Evolutionary conservation across 1,140 invertebrate genomes (phyloP).

Genomic region (Achroia grisella): DNA sequence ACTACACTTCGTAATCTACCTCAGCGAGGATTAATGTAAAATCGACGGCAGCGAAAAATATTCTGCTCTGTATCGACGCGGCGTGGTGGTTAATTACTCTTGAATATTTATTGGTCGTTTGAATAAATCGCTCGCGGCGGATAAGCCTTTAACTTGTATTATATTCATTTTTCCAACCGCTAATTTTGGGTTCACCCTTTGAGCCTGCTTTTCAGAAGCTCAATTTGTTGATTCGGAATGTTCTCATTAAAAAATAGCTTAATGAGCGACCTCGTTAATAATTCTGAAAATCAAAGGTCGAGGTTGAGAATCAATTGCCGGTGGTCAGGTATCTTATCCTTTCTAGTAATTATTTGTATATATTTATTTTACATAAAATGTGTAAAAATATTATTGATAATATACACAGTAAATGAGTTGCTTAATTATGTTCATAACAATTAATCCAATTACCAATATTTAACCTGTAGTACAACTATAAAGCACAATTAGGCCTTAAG

Average conservation of each 20-base stretch:
- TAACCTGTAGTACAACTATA: too few species aligned
- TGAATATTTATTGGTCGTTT: slow-evolving; percentile 70
- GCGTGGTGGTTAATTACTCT: slow-evolving; percentile 59
- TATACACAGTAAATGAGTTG: too few species aligned
- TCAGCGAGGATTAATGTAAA: slow-evolving; percentile 45
- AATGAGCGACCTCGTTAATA: slow-evolving; percentile 8
- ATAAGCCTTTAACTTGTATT: slow-evolving; percentile 54
- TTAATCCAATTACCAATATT: too few species aligned
- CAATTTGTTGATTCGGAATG: slow-evolving; percentile 9
- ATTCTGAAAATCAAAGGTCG: slow-evolving; percentile 8
- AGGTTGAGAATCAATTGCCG: slow-evolving; percentile 7
- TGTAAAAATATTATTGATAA: too few species aligned
- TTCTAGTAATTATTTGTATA: too few species aligned
- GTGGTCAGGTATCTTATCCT: neutral
- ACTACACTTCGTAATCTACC: slow-evolving; percentile 45
- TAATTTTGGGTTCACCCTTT: slow-evolving; percentile 20
- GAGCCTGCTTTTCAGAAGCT: slow-evolving; percentile 10
- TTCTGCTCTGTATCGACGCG: slow-evolving; percentile 44
- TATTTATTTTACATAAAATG: too few species aligned
- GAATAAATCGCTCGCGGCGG: slow-evolving; percentile 56
- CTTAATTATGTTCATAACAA: too few species aligned
- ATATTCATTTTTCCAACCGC: slow-evolving; percentile 34
- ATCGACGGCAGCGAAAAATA: slow-evolving; percentile 50
- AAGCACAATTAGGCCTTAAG: too few species aligned
- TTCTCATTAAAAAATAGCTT: slow-evolving; percentile 7